These are phyloP conservation scores for Drosophila subsilvestris DNA, from an alignment of 2,888 invertebrate species.

Conservation along the genomic window DNA sequence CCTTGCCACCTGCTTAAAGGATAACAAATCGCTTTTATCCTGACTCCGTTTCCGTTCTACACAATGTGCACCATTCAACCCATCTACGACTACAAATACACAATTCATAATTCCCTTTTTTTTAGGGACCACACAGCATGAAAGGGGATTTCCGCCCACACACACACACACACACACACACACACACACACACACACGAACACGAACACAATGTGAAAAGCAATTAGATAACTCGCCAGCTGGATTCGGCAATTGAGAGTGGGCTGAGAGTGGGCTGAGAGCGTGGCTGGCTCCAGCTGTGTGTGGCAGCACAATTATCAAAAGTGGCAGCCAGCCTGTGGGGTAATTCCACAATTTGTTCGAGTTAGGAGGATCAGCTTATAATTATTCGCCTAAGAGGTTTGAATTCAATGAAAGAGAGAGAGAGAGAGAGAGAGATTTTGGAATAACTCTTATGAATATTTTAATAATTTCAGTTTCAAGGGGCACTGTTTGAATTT, in stretches of 20 bases:
- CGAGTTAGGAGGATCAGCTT: constrained; percentile 27
- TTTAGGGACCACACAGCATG: constrained; percentile 60
- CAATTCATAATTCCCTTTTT: constrained; percentile 62
- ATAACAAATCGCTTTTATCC: constrained; percentile 72
- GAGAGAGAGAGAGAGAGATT: background rate
- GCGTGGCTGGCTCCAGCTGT: constrained; percentile 30
- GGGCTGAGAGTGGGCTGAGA: constrained; percentile 28
- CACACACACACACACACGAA: background rate
- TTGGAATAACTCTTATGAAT: background rate
- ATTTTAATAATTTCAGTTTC: background rate
- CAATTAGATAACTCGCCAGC: constrained; percentile 70
- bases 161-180: constrained; percentile 3
- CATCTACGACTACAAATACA: constrained; percentile 14
- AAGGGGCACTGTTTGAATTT: background rate
- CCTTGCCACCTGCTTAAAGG: constrained; percentile 36
- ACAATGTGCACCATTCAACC: constrained; percentile 29
- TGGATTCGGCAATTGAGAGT: constrained; percentile 60
- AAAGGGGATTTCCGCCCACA: constrained; percentile 59
- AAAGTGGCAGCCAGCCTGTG: constrained; percentile 13
- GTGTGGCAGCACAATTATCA: constrained; percentile 45
- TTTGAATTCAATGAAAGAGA: constrained; percentile 10
- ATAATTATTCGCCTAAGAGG: constrained; percentile 32
- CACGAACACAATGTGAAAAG: constrained; percentile 54
- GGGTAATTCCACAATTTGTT: constrained; percentile 32
- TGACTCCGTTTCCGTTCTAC: constrained; percentile 25